These are phyloP conservation scores for Aphelinus certus DNA, from an alignment of 1,140 invertebrate genomes.

Conservation along the genomic window DNA sequence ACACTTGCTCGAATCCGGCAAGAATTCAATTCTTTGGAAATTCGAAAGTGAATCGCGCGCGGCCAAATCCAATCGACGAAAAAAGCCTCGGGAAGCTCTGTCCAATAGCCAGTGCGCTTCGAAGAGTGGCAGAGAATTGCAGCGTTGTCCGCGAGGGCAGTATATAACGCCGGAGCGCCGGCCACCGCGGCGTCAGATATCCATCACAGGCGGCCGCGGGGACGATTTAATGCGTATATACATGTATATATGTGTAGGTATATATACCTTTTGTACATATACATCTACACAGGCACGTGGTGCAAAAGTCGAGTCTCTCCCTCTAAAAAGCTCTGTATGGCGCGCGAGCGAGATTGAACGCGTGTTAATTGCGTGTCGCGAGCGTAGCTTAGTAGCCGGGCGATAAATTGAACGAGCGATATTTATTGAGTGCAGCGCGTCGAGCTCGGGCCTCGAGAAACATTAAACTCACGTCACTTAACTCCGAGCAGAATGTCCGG, in stretches of 20 bases:
- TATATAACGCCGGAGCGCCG: neutral
- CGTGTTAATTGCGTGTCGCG: constrained; percentile 55
- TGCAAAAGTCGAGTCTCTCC: constrained; percentile 10
- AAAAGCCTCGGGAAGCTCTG: no score
- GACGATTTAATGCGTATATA: constrained; percentile 19
- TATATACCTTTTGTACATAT: neutral
- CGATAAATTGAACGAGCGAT: constrained; percentile 61
- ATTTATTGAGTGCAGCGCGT: constrained; percentile 58
- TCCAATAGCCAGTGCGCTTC: no score
- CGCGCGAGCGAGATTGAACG: constrained; percentile 31
- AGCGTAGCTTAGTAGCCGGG: constrained; percentile 52
- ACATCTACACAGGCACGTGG: neutral
- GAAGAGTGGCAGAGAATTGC: no score
- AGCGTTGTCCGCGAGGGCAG: neutral
- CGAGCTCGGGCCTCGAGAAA: constrained; percentile 40
- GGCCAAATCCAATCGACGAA: no score
- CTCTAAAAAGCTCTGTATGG: constrained; percentile 3
- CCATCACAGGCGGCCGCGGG: constrained; percentile 8
- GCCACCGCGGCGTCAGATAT: constrained; percentile 18
- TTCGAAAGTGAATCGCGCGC: no score
- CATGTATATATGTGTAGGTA: no score
- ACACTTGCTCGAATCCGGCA: no score
- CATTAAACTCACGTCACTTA: constrained; percentile 57
- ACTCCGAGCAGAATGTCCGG: constrained; percentile 31
- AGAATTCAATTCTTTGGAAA: no score